These are phyloP conservation scores for Caenorhabditis plicata DNA, from an alignment of 2,888 invertebrate genomes.

Conservation along the genomic window DNA sequence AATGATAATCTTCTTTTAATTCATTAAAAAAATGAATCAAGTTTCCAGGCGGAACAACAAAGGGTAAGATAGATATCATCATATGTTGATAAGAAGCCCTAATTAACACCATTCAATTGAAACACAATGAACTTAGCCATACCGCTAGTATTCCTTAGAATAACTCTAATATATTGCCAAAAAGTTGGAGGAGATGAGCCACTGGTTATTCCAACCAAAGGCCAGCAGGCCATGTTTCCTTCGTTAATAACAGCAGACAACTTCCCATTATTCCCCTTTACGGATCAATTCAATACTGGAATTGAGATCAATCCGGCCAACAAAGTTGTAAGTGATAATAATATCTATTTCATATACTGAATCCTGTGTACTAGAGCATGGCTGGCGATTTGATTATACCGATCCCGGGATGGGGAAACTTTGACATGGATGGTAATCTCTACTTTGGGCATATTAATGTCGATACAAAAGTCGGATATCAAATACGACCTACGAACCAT, in stretches of 20 bases:
- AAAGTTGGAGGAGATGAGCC: slow-evolving; percentile 56
- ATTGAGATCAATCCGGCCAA: slow-evolving; percentile 59
- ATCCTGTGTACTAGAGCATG: slow-evolving; percentile 38
- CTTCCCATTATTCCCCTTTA: slow-evolving; percentile 60
- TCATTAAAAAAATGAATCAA: too few species aligned
- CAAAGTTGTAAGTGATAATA: slow-evolving; percentile 48
- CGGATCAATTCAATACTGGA: slow-evolving; percentile 59
- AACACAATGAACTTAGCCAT: too few species aligned
- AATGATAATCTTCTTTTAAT: too few species aligned
- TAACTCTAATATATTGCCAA: too few species aligned
- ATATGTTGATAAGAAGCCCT: too few species aligned
- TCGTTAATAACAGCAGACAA: slow-evolving; percentile 59
- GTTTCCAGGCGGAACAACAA: neutral
- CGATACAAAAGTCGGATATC: slow-evolving; percentile 53
- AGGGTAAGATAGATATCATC: slow-evolving; percentile 1
- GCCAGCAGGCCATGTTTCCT: slow-evolving; percentile 52
- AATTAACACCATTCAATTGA: slow-evolving; percentile 1
- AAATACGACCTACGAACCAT: slow-evolving; percentile 55
- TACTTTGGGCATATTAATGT: slow-evolving; percentile 51
- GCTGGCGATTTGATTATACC: slow-evolving; percentile 59
- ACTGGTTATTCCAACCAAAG: slow-evolving; percentile 51
- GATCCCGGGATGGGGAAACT: slow-evolving; percentile 62
- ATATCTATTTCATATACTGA: neutral
- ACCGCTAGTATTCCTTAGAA: too few species aligned
- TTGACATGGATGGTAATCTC: slow-evolving; percentile 56